Base-by-base conservation (phyloP, 2,113 vertebrate species). In the Irena cyanogastra region DNA sequence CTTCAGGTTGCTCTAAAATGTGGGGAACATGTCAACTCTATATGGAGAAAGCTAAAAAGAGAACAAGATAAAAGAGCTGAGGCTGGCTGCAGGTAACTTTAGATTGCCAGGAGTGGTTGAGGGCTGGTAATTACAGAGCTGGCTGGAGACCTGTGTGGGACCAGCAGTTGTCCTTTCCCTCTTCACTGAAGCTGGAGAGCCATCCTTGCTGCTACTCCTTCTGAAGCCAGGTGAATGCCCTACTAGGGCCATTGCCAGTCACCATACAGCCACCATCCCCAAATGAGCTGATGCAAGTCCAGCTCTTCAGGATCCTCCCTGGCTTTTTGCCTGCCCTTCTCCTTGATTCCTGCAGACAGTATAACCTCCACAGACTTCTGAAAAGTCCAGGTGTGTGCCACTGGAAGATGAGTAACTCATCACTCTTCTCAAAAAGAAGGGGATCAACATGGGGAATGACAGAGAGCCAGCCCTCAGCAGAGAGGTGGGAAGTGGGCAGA, bases 391-490 rank as follows among this genome's bases (percentile, higher is more conserved):
- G 0, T 37, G n/a, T 27, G n/a, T 77, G 16, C 37, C 80, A 53
- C 28, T 5, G 13, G 23, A 84, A 7, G 24, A 59, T 4, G 6
- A 53, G 30, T 23, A 87, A 66, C 47, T 81, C 35, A 42, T 13
- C 0, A 1, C 26, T 65, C 24, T 19, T 19, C 2, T 3, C 2
- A 1, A 61, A 45, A 13, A 76, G 50, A 47, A 77, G 19, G 7
- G 8, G 8, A 22, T 22, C 2, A 2, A 12, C 19, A 8, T 7
- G 44, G 27, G 18, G 30, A 52, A 26, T 42, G 35, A 20, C 30
- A 85, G 44, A 42, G 79, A 88, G 30, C 23, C 47, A 56, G 35
- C 7, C 47, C 30, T 24, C 47, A 70, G 21, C n/a, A 82, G 28
- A 28, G 74, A 82, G 23, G 7, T 75, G 42, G 28, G 37, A 78